Evolutionary conservation across 2,797 vertebrate genomes (phyloP).

Genomic region (Sebastes oblongus): DNA sequence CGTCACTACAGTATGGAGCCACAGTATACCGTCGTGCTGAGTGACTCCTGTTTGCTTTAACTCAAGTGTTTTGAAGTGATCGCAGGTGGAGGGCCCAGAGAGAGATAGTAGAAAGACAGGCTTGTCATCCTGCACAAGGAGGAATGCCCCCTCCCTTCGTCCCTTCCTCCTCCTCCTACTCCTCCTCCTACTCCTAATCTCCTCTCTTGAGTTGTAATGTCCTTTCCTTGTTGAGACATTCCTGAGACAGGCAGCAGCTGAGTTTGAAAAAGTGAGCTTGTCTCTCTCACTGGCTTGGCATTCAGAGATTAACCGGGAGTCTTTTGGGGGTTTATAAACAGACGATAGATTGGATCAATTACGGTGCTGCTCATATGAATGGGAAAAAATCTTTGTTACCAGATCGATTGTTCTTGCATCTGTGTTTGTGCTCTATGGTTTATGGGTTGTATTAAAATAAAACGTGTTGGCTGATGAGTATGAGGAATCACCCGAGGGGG

Average conservation of each 20-base stretch:
- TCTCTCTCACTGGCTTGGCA: constrained; percentile 38
- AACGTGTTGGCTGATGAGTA: constrained; percentile 49
- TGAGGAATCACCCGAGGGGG: constrained; percentile 15
- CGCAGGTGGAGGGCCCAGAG: constrained; percentile 35
- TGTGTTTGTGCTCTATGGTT: constrained; percentile 27
- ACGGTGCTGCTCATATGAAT: neutral
- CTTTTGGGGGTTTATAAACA: constrained; percentile 42
- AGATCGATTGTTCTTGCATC: constrained; percentile 19
- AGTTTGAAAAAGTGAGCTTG: constrained; percentile 51
- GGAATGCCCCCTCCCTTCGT: constrained; percentile 50
- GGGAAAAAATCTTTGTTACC: constrained; percentile 11
- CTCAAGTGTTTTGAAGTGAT: constrained; percentile 29
- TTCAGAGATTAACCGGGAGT: constrained; percentile 52
- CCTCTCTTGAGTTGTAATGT: constrained; percentile 69
- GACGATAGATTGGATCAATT: constrained; percentile 35
- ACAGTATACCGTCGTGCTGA: constrained; percentile 24
- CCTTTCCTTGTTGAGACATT: constrained; percentile 78
- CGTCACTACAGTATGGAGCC: constrained; percentile 23
- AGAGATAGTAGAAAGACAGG: constrained; percentile 47
- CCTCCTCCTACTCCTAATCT: constrained; percentile 7
- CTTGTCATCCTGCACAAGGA: constrained; percentile 47
- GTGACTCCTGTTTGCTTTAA: constrained; percentile 38
- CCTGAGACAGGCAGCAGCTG: constrained; percentile 69
- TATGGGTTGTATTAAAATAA: constrained; percentile 38
- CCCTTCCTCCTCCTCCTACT: constrained; percentile 29